These are phyloP conservation scores for Squalus acanthias DNA, from an alignment of 2,797 vertebrate species.

Conservation along the genomic window DNA sequence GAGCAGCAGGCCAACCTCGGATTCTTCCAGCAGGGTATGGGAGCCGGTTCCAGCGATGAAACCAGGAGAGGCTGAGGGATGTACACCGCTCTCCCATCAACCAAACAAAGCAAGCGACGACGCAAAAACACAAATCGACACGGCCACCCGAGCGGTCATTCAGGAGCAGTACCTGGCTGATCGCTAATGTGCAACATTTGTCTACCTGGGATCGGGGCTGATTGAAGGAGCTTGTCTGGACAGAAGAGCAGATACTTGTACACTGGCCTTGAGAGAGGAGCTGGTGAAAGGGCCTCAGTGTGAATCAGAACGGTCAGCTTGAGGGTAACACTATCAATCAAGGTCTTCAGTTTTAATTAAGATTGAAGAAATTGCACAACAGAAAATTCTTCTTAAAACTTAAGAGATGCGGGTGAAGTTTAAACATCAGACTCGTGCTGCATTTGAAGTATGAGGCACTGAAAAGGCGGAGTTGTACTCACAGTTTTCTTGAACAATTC, in stretches of 20 bases:
- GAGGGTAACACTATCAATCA: background rate
- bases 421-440: background rate
- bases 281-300: background rate
- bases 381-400: background rate
- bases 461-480: constrained; percentile 47
- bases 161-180: no score
- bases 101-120: background rate
- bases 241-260: background rate
- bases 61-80: background rate
- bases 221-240: background rate
- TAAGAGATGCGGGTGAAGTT: background rate
- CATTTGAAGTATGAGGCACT: background rate
- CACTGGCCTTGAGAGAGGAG: background rate
- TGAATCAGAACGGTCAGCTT: background rate
- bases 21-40: background rate
- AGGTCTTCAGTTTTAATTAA: background rate
- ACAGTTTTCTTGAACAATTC: constrained; percentile 89
- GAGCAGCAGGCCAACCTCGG: background rate
- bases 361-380: background rate
- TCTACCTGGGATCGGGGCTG: background rate
- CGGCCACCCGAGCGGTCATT: no score
- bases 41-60: background rate
- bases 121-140: background rate
- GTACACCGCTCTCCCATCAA: background rate
- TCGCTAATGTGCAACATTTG: background rate